Conservation (phyloP, 2,797 vertebrate species). For the Morelia viridis region DNA sequence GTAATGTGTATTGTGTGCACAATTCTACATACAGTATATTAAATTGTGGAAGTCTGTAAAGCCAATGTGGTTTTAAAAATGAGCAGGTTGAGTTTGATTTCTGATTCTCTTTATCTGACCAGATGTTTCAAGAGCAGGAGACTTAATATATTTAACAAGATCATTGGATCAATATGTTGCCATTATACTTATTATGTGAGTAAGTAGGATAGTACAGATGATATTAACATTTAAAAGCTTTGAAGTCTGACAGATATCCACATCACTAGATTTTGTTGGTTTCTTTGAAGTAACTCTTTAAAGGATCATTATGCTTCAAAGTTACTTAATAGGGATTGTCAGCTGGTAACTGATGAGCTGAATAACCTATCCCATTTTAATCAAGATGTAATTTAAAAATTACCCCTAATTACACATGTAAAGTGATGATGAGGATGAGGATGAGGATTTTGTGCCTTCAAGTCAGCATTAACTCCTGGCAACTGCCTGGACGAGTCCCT, state of each 20-base stretch:
- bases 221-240: not conserved
- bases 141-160: not conserved
- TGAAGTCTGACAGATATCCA: not conserved
- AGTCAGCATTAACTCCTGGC: not conserved
- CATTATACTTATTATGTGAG: not conserved
- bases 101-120: constrained; percentile 1
- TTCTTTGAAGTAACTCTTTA: not conserved
- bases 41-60: not conserved
- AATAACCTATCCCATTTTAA: not conserved
- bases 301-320: not conserved
- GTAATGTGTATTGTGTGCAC: not conserved
- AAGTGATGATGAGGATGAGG: too few relatives aligned
- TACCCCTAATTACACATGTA: not conserved
- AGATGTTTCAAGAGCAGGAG: not conserved
- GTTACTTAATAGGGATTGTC: not conserved
- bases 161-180: constrained; percentile 14
- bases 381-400: not conserved
- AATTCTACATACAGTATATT: not conserved
- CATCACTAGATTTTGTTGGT: not conserved
- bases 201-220: not conserved
- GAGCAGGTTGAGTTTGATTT: not conserved
- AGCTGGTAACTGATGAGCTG: not conserved
- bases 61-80: not conserved
- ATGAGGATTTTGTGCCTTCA: not conserved
- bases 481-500: not conserved